Evolutionary conservation across 2,888 invertebrate species (phyloP), one percentile per base, ranked within the genome.

Genomic region (Ophonus ardosiacus): DNA sequence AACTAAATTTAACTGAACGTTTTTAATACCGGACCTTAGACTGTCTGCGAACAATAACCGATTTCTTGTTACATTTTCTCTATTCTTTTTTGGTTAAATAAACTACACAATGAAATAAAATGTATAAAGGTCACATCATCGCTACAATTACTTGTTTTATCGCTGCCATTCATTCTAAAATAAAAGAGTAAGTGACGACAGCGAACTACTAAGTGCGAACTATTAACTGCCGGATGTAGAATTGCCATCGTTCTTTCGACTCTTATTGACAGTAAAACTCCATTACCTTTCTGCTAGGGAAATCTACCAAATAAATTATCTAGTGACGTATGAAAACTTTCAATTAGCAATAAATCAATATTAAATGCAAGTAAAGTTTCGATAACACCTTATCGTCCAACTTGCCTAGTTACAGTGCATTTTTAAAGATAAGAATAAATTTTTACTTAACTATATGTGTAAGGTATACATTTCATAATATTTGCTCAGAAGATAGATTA

Each of bases 161-260:
- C 5, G 31, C 31, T 31, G 31, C 31, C 31, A 31, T 31, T 31
- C 5, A 31, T 31, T 31, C 31, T 63, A 63, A 68, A 68, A 40
- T 31, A 68, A 38, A 68, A 68, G 15, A 15, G 40, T 31, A 31
- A 31, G 31, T 31, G 31, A 31, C 31, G 31, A 31, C 17, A 17
- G 40, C 0, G 71, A 74, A 15, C 71, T 43, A 21, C 18, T 40
- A 74, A 74, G 43, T 74, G 71, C 15, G 21, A 40, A 74, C 71
- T 74, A 18, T 74, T 74, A 74, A 43, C 40, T 40, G 43, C 71
- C 71, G 71, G 71, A 74, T 74, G 68, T 38, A 74, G 43, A 43
- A 74, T 74, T 74, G 71, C 21, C 10, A 21, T 43, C 8, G 71
- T 43, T 40, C 51, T 74, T 74, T 43, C 71, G 43, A 43, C 71